Base-by-base conservation (phyloP, 2,888 invertebrate species). In the Sarcophaga subvicina region DNA sequence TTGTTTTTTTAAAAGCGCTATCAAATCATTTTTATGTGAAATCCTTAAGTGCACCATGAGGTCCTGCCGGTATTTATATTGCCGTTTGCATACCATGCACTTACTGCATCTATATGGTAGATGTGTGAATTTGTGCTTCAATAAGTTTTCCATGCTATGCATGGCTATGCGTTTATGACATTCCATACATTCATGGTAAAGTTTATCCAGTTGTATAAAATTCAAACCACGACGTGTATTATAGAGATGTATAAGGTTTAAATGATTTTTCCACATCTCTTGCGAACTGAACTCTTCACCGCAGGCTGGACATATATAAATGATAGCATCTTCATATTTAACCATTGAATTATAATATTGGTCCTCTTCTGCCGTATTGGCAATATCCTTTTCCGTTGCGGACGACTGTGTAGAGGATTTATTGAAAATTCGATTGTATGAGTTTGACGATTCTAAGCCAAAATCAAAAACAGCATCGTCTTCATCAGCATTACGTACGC, bases 51-150 rank as follows among this genome's bases (percentile, higher is more conserved):
- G 92, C 37, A 92, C 91, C 91, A 92, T 92, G 47, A 92, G 89
- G 85, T 92, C 92, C 82, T 92, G 92, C 25, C 92, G 90, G 80
- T 92, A 92, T 88, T 92, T 92, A 89, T 92, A 92, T 87, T 91
- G 90, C 37, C 92, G 88, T 67, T 91, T 90, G 76, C 92, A 92
- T 10, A 92, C 89, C 81, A 89, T 90, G 78, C 92, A 92, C 85
- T 92, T 92, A 66, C 91, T 90, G 80, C 92, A 92, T 2, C 92
- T 89, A 84, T 89, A 92, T 22, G 92, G 92, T 77, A 92, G 78
- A 89, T 92, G 92, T 6, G 92, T 92, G 59, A 92, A 92, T 88
- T 92, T 92, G 82, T 92, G 92, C 84, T 92, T 92, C 1, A 92
- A 80, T 27, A 92, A 89, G 87, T 92, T 92, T 75, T 92, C 92